Conservation (phyloP, 2,113 vertebrate genomes). For the Rafetus swinhoei region DNA sequence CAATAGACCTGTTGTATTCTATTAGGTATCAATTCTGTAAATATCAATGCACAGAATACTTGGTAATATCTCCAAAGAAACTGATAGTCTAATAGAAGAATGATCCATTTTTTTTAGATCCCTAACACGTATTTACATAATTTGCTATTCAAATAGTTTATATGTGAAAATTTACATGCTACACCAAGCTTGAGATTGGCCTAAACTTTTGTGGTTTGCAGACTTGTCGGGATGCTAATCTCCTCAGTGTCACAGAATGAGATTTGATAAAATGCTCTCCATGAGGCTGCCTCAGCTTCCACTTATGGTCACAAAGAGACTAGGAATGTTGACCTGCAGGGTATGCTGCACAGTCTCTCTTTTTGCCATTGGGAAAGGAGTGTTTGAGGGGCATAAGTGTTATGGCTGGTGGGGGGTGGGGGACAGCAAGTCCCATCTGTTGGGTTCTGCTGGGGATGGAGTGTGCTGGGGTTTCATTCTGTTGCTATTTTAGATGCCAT, state of each 20-base stretch:
- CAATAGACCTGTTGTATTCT: background rate
- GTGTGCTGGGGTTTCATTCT: background rate
- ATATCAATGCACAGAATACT: slow-evolving; percentile 14
- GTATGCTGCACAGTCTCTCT: background rate
- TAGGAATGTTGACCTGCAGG: background rate
- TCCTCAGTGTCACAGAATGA: background rate
- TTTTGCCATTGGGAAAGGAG: background rate
- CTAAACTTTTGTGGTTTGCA: background rate
- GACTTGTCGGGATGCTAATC: background rate
- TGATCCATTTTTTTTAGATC: slow-evolving; percentile 26
- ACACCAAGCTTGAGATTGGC: background rate
- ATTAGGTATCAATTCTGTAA: slow-evolving; percentile 37
- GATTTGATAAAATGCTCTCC: background rate
- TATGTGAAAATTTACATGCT: background rate
- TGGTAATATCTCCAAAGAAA: slow-evolving; percentile 29
- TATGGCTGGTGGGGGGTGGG: too few species aligned
- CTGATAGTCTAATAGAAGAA: background rate
- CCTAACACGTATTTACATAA: background rate
- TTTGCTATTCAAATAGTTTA: slow-evolving; percentile 34
- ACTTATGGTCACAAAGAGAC: background rate
- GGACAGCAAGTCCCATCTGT: background rate
- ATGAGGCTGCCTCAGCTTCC: background rate
- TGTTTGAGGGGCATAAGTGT: background rate
- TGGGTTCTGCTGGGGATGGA: background rate
- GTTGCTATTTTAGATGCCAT: background rate